phyloP scores from a whole-genome alignment of 2,888 invertebrate species.

The Hecatera dysodea region DNA sequence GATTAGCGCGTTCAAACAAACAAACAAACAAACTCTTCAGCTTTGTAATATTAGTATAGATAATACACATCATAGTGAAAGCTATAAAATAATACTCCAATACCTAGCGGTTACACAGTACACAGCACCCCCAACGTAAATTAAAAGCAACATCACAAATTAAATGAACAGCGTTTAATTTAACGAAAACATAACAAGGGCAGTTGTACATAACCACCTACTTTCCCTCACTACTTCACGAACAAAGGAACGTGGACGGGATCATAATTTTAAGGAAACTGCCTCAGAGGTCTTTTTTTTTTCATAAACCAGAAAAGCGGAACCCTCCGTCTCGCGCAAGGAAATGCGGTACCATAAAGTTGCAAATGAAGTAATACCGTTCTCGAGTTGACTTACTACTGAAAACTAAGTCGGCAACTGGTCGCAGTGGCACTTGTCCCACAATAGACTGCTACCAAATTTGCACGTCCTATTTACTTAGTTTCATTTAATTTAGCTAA shows the following conservation, averaged over 20 bases:
- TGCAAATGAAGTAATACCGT: conserved; percentile 89
- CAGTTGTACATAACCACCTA: conserved; percentile 71
- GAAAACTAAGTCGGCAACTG: conserved; percentile 75
- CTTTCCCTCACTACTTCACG: conserved; percentile 72
- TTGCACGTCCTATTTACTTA: conserved; percentile 82
- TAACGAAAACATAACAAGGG: conserved; percentile 73
- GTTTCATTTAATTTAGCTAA: conserved; percentile 86
- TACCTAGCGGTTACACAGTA: neutral
- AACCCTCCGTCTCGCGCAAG: conserved; percentile 76
- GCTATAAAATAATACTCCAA: neutral
- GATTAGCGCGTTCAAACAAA: too few relatives aligned
- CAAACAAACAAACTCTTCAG: too few relatives aligned
- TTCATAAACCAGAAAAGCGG: conserved; percentile 77
- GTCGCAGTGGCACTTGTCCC: conserved; percentile 67
- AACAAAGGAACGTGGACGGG: conserved; percentile 75
- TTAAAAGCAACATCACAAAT: conserved; percentile 70
- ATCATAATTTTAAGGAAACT: conserved; percentile 84
- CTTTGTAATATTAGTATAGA: too few relatives aligned
- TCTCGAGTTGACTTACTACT: conserved; percentile 80
- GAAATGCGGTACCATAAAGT: conserved; percentile 84
- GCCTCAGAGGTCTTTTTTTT: conserved; percentile 77
- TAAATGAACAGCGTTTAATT: conserved; percentile 73
- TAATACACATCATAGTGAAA: neutral
- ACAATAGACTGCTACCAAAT: conserved; percentile 77
- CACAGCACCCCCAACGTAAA: conserved; percentile 50